Conservation (phyloP, 2,888 invertebrate genomes). For the Drosophila buzzatii region DNA sequence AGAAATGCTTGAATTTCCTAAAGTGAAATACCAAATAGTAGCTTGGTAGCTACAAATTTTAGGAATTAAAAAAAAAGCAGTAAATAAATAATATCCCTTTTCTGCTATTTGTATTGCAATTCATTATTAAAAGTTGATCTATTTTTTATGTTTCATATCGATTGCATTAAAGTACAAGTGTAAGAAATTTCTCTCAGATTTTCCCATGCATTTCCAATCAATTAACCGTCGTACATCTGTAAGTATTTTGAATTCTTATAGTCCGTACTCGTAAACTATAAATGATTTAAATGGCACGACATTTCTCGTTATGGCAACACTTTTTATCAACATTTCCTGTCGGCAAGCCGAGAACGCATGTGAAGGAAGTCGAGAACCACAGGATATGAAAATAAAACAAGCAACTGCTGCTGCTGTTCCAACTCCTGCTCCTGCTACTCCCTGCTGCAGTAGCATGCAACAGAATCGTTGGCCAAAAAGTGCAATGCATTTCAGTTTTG, state of each 20-base stretch:
- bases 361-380: slow-evolving; percentile 62
- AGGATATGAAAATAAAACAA: slow-evolving; percentile 69
- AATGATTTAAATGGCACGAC: slow-evolving; percentile 66
- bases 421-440: not conserved
- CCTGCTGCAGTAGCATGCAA: slow-evolving; percentile 22
- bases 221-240: slow-evolving; percentile 22
- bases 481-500: slow-evolving; percentile 54
- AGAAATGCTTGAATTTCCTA: not conserved
- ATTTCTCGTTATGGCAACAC: slow-evolving; percentile 60
- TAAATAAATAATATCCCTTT: not conserved
- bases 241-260: slow-evolving; percentile 2
- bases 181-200: not conserved
- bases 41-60: not conserved
- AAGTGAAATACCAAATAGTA: not conserved
- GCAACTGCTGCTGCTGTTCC: slow-evolving; percentile 24
- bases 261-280: slow-evolving; percentile 35
- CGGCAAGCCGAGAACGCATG: slow-evolving; percentile 46
- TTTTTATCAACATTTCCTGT: slow-evolving; percentile 71
- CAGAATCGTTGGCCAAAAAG: slow-evolving; percentile 55
- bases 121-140: not conserved
- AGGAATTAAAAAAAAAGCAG: not conserved
- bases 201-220: slow-evolving; percentile 25
- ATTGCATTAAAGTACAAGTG: not conserved
- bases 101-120: not conserved
- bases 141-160: not conserved